phyloP scores from a whole-genome alignment of 1,140 invertebrate species.

The Drosophila pandora region DNA sequence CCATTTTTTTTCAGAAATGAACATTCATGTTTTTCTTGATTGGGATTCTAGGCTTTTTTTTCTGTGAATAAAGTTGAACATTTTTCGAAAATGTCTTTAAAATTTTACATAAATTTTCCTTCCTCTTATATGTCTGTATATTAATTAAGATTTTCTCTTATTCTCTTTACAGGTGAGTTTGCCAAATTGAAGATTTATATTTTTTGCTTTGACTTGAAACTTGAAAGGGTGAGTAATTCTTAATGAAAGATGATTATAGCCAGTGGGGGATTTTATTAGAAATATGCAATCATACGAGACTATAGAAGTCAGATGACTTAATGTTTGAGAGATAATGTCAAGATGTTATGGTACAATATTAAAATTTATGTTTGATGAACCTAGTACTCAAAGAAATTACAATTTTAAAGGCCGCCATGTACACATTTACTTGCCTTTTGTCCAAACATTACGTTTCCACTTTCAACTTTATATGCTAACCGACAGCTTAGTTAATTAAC shows the following conservation, averaged over 20 bases:
- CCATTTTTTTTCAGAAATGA: slow-evolving; percentile 28
- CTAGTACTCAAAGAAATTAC: too few species aligned
- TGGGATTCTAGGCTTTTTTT: slow-evolving; percentile 39
- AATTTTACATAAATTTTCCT: neutral
- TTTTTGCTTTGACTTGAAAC: neutral
- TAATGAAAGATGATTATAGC: neutral
- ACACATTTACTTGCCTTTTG: neutral
- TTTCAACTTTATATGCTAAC: slow-evolving; percentile 46
- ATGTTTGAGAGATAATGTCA: too few species aligned
- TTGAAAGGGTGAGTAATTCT: slow-evolving; percentile 19
- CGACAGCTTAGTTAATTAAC: slow-evolving; percentile 62
- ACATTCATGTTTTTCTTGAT: slow-evolving; percentile 61
- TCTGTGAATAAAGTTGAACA: slow-evolving; percentile 40
- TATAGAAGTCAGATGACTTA: too few species aligned
- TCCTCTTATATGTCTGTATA: slow-evolving; percentile 12
- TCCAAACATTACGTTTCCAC: slow-evolving; percentile 15
- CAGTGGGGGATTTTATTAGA: neutral
- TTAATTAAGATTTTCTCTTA: slow-evolving; percentile 40
- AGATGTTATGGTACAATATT: too few species aligned
- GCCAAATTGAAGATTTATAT: slow-evolving; percentile 3
- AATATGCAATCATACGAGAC: neutral
- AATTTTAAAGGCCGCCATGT: neutral
- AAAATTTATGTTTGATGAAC: too few species aligned
- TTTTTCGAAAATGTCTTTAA: slow-evolving; percentile 11
- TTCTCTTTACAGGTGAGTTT: slow-evolving; percentile 66